phyloP scores from a whole-genome alignment of 1,140 invertebrate species.

The Anoplolepis gracilipes region DNA sequence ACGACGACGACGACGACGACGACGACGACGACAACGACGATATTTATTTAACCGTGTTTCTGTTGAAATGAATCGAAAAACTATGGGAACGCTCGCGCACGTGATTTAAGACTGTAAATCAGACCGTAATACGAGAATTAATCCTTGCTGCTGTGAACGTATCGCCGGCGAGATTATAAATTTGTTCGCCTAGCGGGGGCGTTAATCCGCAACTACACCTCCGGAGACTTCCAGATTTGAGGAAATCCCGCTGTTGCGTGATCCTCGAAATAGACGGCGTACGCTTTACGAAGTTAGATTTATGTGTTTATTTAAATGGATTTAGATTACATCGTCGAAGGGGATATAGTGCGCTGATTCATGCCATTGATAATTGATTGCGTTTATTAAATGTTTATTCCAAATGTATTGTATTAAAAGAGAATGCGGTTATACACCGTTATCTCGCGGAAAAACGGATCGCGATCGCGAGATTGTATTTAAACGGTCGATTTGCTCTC shows the following conservation, averaged over 20 bases:
- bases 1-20: not conserved
- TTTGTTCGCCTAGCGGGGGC: conserved; percentile 31
- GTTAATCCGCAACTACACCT: conserved; percentile 53
- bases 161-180: conserved; percentile 56
- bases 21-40: not conserved
- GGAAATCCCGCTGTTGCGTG: conserved; percentile 48
- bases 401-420: not conserved
- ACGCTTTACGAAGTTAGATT: conserved; percentile 23
- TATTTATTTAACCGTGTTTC: conserved; percentile 41
- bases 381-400: conserved; percentile 41
- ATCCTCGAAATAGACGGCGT: conserved; percentile 16
- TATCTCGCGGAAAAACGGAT: not conserved
- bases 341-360: not conserved
- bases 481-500: conserved; percentile 3
- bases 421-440: not conserved
- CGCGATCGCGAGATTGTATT: conserved; percentile 24
- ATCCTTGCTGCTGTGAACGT: conserved; percentile 38
- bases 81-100: not conserved
- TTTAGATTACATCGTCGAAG: not conserved
- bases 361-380: conserved; percentile 5
- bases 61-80: conserved; percentile 3
- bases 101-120: conserved; percentile 56
- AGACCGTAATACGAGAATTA: conserved; percentile 46
- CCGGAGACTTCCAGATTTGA: conserved; percentile 54
- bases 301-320: conserved; percentile 48